Evolutionary conservation across 2,113 vertebrate genomes (phyloP).

Genomic region (Deroptyus accipitrinus): DNA sequence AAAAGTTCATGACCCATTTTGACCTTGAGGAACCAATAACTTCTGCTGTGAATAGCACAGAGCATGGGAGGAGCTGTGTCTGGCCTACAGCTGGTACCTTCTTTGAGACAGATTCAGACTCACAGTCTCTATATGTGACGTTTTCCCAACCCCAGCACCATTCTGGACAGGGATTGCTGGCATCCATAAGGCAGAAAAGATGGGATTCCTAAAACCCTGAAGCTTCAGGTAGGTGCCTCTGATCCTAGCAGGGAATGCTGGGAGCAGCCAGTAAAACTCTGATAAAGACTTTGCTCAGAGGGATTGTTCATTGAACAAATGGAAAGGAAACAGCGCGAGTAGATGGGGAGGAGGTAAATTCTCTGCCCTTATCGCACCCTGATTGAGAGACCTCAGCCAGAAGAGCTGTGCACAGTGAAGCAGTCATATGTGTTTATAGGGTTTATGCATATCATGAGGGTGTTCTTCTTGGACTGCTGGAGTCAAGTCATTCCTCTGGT

Average conservation of each 20-base stretch:
- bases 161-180: background rate
- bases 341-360: background rate
- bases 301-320: background rate
- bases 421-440: background rate
- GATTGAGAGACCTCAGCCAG: background rate
- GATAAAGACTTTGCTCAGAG: background rate
- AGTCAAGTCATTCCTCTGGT: background rate
- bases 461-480: background rate
- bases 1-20: background rate
- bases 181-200: background rate
- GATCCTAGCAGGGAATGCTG: background rate
- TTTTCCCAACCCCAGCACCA: background rate
- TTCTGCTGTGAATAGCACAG: background rate
- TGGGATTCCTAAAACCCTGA: slow-evolving; percentile 1
- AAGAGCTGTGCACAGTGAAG: background rate
- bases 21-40: background rate
- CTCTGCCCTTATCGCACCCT: background rate
- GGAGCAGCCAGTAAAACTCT: background rate
- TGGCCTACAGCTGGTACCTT: rapidly evolving
- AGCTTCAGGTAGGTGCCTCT: background rate
- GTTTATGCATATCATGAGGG: background rate
- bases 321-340: background rate
- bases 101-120: background rate
- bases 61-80: background rate
- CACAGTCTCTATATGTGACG: background rate